Percentiles rank a stretch among this genome's conserved stretches.
Conservation (phyloP, 2,888 invertebrate species). For the Nomada flava region DNA sequence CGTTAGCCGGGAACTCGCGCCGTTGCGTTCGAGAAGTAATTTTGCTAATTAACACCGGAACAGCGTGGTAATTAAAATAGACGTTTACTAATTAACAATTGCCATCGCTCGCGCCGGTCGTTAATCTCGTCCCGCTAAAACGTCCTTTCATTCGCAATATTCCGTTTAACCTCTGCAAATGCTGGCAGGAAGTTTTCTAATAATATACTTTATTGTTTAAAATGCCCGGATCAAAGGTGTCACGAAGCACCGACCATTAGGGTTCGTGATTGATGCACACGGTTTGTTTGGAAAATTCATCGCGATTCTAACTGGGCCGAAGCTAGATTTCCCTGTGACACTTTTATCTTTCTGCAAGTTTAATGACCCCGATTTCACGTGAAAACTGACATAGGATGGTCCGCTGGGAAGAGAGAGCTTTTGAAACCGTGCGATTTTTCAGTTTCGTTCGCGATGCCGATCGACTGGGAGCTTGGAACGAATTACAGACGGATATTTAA, state of each 20-base stretch:
- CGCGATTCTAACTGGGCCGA: neutral
- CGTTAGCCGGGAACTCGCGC: neutral
- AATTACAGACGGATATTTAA: neutral
- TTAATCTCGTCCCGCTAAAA: neutral
- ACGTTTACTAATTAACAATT: conserved; percentile 44
- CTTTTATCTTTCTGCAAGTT: conserved; percentile 12
- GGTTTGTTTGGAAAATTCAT: conserved; percentile 21
- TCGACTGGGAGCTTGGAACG: neutral
- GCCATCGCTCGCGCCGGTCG: neutral
- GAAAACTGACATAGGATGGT: neutral
- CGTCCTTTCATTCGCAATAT: neutral
- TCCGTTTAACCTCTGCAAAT: neutral
- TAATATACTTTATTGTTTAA: neutral
- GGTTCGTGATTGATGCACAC: conserved; percentile 1
- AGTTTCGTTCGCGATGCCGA: neutral
- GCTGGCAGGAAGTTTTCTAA: neutral
- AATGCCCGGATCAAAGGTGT: too few relatives aligned
- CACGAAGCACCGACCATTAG: too few relatives aligned
- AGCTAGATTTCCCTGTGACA: neutral
- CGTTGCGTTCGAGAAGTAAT: conserved; percentile 28
- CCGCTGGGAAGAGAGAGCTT: neutral
- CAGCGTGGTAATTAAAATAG: conserved; percentile 49
- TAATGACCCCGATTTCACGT: neutral
- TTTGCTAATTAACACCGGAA: conserved; percentile 49
- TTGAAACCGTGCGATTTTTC: neutral